These are phyloP conservation scores for Apodemia duryi DNA, from an alignment of 2,888 invertebrate species.

Conservation along the genomic window DNA sequence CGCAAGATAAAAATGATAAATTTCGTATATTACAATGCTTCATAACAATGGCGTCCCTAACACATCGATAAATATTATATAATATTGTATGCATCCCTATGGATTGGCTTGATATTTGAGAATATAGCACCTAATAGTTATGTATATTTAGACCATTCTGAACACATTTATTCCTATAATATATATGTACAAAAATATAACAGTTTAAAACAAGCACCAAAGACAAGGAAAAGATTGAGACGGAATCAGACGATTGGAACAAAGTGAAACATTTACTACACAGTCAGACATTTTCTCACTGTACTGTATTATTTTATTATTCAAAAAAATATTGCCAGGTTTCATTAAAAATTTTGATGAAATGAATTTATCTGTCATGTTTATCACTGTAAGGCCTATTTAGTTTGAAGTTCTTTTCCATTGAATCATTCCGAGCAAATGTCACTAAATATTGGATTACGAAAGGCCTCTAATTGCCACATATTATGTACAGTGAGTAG, in stretches of 20 bases:
- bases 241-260: slow-evolving; percentile 1
- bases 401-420: not conserved
- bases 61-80: slow-evolving; percentile 17
- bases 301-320: not conserved
- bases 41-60: not conserved
- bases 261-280: not conserved
- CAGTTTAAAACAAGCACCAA: slow-evolving; percentile 18
- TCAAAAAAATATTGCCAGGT: not conserved
- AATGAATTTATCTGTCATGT: not conserved
- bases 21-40: too few species aligned
- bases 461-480: not conserved
- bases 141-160: slow-evolving; percentile 67
- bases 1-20: not conserved
- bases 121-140: slow-evolving; percentile 63
- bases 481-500: too few species aligned
- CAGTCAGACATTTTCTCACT: not conserved
- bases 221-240: slow-evolving; percentile 3
- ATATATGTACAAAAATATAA: slow-evolving; percentile 19
- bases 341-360: not conserved
- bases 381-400: not conserved
- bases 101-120: not conserved
- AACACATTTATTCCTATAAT: slow-evolving; percentile 44
- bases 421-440: not conserved
- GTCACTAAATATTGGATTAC: not conserved
- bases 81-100: slow-evolving; percentile 1